Evolutionary conservation across 1,140 invertebrate species (phyloP), one percentile per base, ranked within the genome.

Genomic region (Pollicipes pollicipes): DNA sequence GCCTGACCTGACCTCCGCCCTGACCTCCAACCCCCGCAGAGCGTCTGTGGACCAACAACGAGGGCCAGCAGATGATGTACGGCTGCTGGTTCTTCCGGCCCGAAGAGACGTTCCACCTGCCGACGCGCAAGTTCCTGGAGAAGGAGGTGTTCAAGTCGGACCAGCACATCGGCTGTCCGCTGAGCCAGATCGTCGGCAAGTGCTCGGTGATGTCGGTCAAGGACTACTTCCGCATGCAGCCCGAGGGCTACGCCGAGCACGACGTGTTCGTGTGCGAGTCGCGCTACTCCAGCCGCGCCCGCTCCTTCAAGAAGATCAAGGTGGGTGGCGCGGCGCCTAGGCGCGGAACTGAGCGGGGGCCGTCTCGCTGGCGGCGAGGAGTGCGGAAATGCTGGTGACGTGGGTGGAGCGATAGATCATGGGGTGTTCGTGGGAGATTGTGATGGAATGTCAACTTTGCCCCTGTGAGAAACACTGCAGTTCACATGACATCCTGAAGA

Each of bases 211-310:
- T 98, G 84, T 91, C 88, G 78, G 90, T 97, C 1, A 94, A 93
- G 70, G 95, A 98, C 77, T 99, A 97, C 80, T 93, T 97, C 77
- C 90, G 92, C 76, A 87, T 87, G 77, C 86, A 85, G 74, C 93
- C 95, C 0, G 89, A 93, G 82, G 88, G 86, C 77, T 91, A 94
- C 78, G 83, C 87, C 0, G 93, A 96, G 72, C 94, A 95, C 78
- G 95, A 99, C 81, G 89, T 98, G 0, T 99, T 91, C 78, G 94
- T 98, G 0, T 98, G 96, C 79, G 96, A 99, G 81, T 95, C 92
- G 26, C 84, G 95, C 21, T 98, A 99, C 79, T 91, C 88, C 72
- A 87, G 89, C 0, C 88, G 87, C 76, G 85, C 86, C 29, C 85
- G 93, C 73, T 86, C 87, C 73, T 97, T 98, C 78, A 96, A 96